Evolutionary conservation across 2,113 vertebrate species (phyloP), one percentile per base, ranked within the genome.

Genomic region (Pterocles orientalis): DNA sequence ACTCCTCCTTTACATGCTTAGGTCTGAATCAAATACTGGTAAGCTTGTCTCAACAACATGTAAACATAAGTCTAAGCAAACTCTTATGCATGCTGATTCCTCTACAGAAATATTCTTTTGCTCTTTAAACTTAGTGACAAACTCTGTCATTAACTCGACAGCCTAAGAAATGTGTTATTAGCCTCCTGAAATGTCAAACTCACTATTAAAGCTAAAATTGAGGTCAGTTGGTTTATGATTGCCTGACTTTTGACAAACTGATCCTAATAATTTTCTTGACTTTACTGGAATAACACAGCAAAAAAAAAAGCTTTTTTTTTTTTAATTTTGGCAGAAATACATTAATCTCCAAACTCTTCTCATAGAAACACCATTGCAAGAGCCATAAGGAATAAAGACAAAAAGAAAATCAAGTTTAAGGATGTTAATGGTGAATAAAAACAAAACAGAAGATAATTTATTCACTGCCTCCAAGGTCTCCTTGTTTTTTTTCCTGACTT

Each of bases 101-200:
- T 85, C 57, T 39, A 34, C 3, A 60, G 34, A 92, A 95, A 78
- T 15, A 17, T 3, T 60, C 20, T 86, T 86, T 79, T 91, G 14
- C 80, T 86, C 56, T 94, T 90, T 72, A 69, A 57, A 62, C 47
- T 50, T 36, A 93, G 80, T 33, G 24, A 56, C 41, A 33, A 62
- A 75, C 79, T 71, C 75, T 89, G 13, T 79, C 60, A 89, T 91
- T 97, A 90, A 81, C 34, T 87, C 45, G 21, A 88, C 60, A 90
- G 80, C 48, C 23, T 80, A 81, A 64, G 72, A 91, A 96, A 70
- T 68, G 50, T 47, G 92, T 89, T 96, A 68, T 79, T 92, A 97
- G 90, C 36, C 23, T 78, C 92, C 80, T 86, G 84, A 93, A 95
- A 96, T 18, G 57, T 60, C 94, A 86, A 73, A 91, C 51, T 76